Evolutionary conservation across 2,797 vertebrate species (phyloP).

Genomic region (Hippoglossus hippoglossus): DNA sequence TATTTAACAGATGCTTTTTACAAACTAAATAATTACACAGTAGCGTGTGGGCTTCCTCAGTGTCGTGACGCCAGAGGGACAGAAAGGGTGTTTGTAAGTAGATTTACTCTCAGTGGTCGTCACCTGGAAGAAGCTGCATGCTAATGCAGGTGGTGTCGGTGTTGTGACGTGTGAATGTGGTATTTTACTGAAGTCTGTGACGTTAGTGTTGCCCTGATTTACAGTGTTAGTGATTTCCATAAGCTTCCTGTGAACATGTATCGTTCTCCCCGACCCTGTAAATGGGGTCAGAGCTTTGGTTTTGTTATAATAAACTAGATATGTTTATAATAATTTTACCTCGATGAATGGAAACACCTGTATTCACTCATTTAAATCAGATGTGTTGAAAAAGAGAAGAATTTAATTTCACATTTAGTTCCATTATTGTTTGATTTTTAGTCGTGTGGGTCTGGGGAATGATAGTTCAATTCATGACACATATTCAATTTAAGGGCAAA

Average conservation of each 20-base stretch:
- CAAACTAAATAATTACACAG: background rate
- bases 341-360: too few relatives aligned
- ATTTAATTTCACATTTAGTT: background rate
- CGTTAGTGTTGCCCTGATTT: conserved; percentile 19
- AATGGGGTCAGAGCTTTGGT: background rate
- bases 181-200: conserved; percentile 17
- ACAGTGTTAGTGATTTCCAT: conserved; percentile 33
- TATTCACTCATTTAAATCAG: background rate
- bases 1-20: background rate
- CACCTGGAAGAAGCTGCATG: background rate
- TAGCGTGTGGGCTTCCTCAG: background rate
- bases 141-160: background rate
- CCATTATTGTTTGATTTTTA: background rate
- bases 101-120: conserved; percentile 13
- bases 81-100: conserved; percentile 26
- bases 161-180: conserved; percentile 5
- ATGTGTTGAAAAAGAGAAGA: background rate
- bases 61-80: background rate
- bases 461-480: background rate
- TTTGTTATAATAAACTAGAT: background rate
- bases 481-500: background rate
- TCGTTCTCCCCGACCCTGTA: too few relatives aligned
- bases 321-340: background rate
- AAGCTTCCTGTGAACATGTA: conserved; percentile 25
- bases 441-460: too few relatives aligned